These are phyloP conservation scores for Marronus borbonicus DNA, from an alignment of 2,888 invertebrate genomes.

Conservation along the genomic window DNA sequence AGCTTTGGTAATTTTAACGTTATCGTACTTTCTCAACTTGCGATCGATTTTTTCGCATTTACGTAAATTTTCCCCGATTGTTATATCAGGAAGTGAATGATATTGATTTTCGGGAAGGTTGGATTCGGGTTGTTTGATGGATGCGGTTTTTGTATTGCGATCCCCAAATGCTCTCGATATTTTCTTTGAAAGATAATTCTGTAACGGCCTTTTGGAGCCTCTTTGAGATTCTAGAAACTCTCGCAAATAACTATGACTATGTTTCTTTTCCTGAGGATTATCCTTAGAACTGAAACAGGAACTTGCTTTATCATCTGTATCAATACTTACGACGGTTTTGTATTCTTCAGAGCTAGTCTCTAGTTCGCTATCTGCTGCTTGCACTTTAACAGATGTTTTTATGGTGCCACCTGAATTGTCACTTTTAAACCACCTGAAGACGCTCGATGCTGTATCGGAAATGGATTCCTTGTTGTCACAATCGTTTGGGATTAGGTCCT, in stretches of 20 bases:
- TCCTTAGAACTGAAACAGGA: conserved; percentile 55
- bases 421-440: conserved; percentile 36
- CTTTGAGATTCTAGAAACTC: conserved; percentile 69
- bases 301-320: conserved; percentile 52
- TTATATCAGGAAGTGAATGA: conserved; percentile 81
- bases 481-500: not conserved
- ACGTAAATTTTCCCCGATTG: conserved; percentile 79
- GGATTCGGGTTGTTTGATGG: conserved; percentile 57
- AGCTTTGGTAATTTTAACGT: conserved; percentile 56
- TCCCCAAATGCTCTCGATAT: conserved; percentile 69
- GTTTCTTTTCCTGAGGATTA: conserved; percentile 63
- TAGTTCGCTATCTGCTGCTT: conserved; percentile 55
- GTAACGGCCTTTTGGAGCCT: conserved; percentile 67
- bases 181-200: conserved; percentile 68
- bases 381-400: conserved; percentile 62
- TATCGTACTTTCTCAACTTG: conserved; percentile 74
- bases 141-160: conserved; percentile 65
- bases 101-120: conserved; percentile 78
- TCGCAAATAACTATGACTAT: conserved; percentile 68
- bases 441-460: conserved; percentile 22
- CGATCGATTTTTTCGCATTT: conserved; percentile 82
- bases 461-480: conserved; percentile 10
- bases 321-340: conserved; percentile 66
- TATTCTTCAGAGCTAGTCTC: conserved; percentile 59
- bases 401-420: conserved; percentile 48